Conservation (phyloP, 2,888 invertebrate genomes). For the Axea sp. region DNA sequence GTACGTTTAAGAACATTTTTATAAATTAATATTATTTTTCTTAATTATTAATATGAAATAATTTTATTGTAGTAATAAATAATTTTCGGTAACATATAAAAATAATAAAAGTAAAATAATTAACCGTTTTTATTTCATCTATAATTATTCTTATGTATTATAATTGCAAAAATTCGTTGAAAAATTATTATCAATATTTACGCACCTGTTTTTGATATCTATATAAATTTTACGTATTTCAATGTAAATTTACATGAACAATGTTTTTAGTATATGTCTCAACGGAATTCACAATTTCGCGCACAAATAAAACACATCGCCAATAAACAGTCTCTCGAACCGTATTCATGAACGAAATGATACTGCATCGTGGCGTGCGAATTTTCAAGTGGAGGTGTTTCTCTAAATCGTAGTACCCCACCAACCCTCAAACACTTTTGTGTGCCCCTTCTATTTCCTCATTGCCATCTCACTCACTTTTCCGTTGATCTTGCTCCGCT, state of each 20-base stretch:
- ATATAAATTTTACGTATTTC: too few relatives aligned
- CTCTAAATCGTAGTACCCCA: constrained; percentile 60
- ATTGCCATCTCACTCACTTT: constrained; percentile 60
- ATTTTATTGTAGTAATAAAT: too few relatives aligned
- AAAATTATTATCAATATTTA: too few relatives aligned
- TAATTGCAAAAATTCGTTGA: too few relatives aligned
- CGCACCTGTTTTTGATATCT: too few relatives aligned
- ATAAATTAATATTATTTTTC: too few relatives aligned
- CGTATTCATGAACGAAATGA: constrained; percentile 64
- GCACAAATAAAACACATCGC: constrained; percentile 17
- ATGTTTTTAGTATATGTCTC: neutral
- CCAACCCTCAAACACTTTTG: constrained; percentile 46
- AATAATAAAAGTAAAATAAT: too few relatives aligned
- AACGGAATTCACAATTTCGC: constrained; percentile 1
- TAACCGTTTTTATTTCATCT: too few relatives aligned
- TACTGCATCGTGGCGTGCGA: constrained; percentile 65
- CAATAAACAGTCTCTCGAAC: constrained; percentile 42
- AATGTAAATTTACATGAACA: neutral
- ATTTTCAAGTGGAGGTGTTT: constrained; percentile 64
- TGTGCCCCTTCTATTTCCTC: constrained; percentile 42
- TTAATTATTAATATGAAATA: too few relatives aligned
- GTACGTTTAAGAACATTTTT: too few relatives aligned
- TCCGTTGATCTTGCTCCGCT: constrained; percentile 53
- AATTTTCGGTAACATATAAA: too few relatives aligned
- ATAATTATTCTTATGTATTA: too few relatives aligned